Percentiles rank a stretch among this genome's conserved stretches.
These are phyloP conservation scores for Philypnodon macrostomus DNA, from an alignment of 2,797 vertebrate species.

Conservation along the genomic window DNA sequence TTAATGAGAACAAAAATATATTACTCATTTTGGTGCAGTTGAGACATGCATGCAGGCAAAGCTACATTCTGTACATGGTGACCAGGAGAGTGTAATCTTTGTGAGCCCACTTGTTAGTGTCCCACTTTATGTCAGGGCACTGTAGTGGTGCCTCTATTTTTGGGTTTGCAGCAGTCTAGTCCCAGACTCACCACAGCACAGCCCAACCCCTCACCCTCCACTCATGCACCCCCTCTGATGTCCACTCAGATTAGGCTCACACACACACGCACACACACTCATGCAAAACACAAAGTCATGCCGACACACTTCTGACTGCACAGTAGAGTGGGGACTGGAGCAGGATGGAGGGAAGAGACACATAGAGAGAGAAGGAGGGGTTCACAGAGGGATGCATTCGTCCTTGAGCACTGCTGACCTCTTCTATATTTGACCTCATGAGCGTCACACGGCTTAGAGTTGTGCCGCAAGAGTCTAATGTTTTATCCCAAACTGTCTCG, in stretches of 20 bases:
- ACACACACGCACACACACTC: conserved; percentile 17
- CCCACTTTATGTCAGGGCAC: conserved; percentile 34
- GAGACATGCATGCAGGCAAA: not conserved
- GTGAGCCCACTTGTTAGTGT: conserved; percentile 21
- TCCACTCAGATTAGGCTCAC: conserved; percentile 64
- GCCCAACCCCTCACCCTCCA: conserved; percentile 42
- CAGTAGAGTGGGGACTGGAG: conserved; percentile 21
- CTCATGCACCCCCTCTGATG: conserved; percentile 37
- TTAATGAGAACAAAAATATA: conserved; percentile 22
- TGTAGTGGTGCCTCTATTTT: conserved; percentile 53
- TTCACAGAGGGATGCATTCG: conserved; percentile 48
- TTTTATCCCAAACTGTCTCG: conserved; percentile 23
- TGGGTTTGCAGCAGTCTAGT: conserved; percentile 49
- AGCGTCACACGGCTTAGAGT: conserved; percentile 14
- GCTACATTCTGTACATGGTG: not conserved
- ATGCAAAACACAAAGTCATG: conserved; percentile 31
- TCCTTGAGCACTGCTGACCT: conserved; percentile 56
- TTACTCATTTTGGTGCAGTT: not conserved
- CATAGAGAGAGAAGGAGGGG: conserved; percentile 32
- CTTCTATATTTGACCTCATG: conserved; percentile 35
- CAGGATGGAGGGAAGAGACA: conserved; percentile 49
- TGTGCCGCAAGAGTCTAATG: conserved; percentile 28
- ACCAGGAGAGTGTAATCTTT: not conserved
- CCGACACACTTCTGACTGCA: conserved; percentile 32
- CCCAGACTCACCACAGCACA: conserved; percentile 43